phyloP scores from a whole-genome alignment of 2,888 invertebrate genomes.

The Ceraclea dissimilis region DNA sequence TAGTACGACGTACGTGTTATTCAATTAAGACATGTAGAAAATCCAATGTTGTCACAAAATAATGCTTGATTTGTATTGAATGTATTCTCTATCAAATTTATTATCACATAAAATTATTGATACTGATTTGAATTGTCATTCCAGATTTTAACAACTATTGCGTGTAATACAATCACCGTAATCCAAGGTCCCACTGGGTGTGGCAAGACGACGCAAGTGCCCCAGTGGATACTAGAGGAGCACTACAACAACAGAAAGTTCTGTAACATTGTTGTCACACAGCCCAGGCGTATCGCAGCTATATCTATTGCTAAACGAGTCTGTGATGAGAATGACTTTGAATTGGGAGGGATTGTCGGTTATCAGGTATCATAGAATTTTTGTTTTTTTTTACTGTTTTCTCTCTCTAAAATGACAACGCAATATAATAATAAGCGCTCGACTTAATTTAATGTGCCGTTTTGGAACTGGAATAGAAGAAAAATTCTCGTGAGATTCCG shows the following conservation, averaged over 20 bases:
- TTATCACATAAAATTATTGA: too few relatives aligned
- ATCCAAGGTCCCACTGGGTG: slow-evolving; percentile 93
- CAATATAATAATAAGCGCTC: too few relatives aligned
- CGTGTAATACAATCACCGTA: slow-evolving; percentile 65
- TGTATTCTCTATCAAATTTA: too few relatives aligned
- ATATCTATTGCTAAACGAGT: slow-evolving; percentile 83
- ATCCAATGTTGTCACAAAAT: too few relatives aligned
- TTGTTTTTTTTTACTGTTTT: not conserved
- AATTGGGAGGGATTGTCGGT: slow-evolving; percentile 74
- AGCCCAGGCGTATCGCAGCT: slow-evolving; percentile 90
- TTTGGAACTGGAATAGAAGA: too few relatives aligned
- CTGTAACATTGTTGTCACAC: slow-evolving; percentile 88
- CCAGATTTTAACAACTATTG: slow-evolving; percentile 63
- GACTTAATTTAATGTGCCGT: too few relatives aligned
- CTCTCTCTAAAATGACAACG: not conserved
- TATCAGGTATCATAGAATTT: slow-evolving; percentile 61
- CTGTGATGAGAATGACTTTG: slow-evolving; percentile 75
- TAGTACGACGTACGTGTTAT: too few relatives aligned
- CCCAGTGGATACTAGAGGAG: slow-evolving; percentile 87
- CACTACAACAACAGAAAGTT: slow-evolving; percentile 52
- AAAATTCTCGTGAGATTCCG: too few relatives aligned
- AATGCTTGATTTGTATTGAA: too few relatives aligned
- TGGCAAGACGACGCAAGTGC: slow-evolving; percentile 84
- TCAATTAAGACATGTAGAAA: too few relatives aligned
- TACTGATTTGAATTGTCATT: too few relatives aligned